Base-by-base conservation (phyloP, 2,797 vertebrate species). In the Heterohyrax brucei region DNA sequence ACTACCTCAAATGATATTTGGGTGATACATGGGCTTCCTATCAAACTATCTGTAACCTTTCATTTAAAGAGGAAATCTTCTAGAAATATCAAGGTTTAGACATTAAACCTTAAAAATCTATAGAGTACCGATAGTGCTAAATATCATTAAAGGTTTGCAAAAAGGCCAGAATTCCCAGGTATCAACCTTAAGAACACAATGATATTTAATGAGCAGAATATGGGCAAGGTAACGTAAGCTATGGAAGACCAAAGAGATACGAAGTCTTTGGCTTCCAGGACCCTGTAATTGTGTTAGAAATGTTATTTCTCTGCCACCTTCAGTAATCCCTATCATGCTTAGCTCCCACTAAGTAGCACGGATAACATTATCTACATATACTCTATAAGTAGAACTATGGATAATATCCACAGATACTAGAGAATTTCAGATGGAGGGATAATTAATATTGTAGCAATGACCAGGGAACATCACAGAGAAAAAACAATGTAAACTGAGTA, bases 31-130 rank as follows among this genome's bases (percentile, higher is more conserved):
- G 64, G 50, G 10, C 80, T 89, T 89, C 48, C 59, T 66, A 78
- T 66, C 28, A 95, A 84, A 72, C 5, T 28, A 53, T n/a, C 62
- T n/a, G 1, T 56, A 79, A 53, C 18, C 21, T 94, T 89, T 84
- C 39, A 92, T 70, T 90, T 62, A 90, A 92, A 89, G 44, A 87
- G 5, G 61, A 81, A 77, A 72, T 61, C 3, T 50, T 83, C 89
- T 21, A 80, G 8, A 77, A 59, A n/a, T 68, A 61, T 46, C 66
- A 80, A 84, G 24, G 16, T 83, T 94, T 73, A 56, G 46, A 72
- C 8, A 73, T 70, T 89, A 86, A 89, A 82, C 26, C 21, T 28
- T 86, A 87, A 90, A 28, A 0, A 2, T 76, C 48, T 59, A 33
- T 87, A 5, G 77, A 77, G 22, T 7, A 56, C 33, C 84, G 59